Percentiles rank a stretch among this genome's conserved stretches.
phyloP scores from a whole-genome alignment of 2,113 vertebrate species.

The Stigmatopora nigra region DNA sequence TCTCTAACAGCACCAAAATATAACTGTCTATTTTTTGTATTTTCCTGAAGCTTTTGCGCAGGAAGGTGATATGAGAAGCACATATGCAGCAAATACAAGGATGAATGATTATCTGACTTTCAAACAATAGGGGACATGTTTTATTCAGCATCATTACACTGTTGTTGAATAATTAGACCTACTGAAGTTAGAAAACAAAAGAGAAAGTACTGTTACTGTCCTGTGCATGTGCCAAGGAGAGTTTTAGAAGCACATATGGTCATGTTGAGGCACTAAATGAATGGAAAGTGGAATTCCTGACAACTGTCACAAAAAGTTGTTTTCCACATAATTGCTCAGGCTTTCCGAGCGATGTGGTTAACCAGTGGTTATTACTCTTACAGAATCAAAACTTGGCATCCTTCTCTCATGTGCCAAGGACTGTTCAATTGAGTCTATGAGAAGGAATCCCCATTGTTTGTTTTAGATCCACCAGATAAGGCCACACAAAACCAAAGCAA shows the following conservation, averaged over 20 bases:
- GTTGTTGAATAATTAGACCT: constrained; percentile 13
- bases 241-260: constrained; percentile 32
- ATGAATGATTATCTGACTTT: not conserved
- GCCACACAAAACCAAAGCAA: constrained; percentile 41
- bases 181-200: constrained; percentile 18
- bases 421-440: constrained; percentile 43
- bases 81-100: not conserved
- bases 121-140: not conserved
- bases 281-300: constrained; percentile 43
- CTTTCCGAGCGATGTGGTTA: constrained; percentile 37
- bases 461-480: constrained; percentile 44
- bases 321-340: constrained; percentile 37
- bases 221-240: constrained; percentile 24
- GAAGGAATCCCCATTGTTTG: constrained; percentile 46
- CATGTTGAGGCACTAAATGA: constrained; percentile 22
- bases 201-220: constrained; percentile 15
- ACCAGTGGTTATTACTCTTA: constrained; percentile 30
- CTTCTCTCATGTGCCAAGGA: constrained; percentile 27
- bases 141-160: not conserved
- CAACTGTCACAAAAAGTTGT: constrained; percentile 40
- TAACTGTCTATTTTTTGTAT: no score
- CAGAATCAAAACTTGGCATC: constrained; percentile 39
- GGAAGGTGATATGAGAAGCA: not conserved
- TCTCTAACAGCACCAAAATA: no score
- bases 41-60: no score